Conservation (phyloP, 2,113 vertebrate species). For the Heterochromis multidens region DNA sequence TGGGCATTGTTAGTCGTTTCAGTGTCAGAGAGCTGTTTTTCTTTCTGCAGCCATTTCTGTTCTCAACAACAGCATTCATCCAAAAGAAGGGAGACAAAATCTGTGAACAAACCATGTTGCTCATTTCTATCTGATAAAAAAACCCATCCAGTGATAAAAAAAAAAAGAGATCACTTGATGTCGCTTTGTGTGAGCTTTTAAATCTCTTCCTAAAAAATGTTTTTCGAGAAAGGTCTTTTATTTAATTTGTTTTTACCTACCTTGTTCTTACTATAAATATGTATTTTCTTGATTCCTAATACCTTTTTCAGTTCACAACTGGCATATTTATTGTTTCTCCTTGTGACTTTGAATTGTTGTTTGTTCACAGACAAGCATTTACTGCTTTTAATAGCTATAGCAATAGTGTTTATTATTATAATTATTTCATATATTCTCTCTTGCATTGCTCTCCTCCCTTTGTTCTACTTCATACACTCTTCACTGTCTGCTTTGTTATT, state of each 20-base stretch:
- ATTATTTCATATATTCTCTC: conserved; percentile 47
- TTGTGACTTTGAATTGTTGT: conserved; percentile 26
- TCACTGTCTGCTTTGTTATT: conserved; percentile 68
- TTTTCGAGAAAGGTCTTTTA: conserved; percentile 6
- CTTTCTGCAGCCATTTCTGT: conserved; percentile 38
- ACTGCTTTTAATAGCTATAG: conserved; percentile 35
- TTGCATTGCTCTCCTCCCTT: conserved; percentile 38
- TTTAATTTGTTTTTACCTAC: conserved; percentile 16
- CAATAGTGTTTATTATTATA: conserved; percentile 30
- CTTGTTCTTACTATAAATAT: conserved; percentile 1
- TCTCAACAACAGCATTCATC: conserved; percentile 38
- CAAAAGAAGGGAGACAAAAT: conserved; percentile 18
- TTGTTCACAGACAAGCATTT: conserved; percentile 13
- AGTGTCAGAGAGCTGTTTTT: conserved; percentile 24
- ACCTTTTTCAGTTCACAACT: background rate
- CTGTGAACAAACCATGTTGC: conserved; percentile 22
- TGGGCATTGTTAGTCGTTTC: conserved; percentile 43
- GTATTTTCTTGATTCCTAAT: conserved; percentile 21
- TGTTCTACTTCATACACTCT: conserved; percentile 51
- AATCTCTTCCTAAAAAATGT: conserved; percentile 17
- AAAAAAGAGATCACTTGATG: conserved; percentile 39
- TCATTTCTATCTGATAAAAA: conserved; percentile 60
- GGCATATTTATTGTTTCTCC: conserved; percentile 12
- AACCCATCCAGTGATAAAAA: conserved; percentile 11
- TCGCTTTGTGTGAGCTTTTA: conserved; percentile 39